Evolutionary conservation across 2,888 invertebrate genomes (phyloP), one percentile per base, ranked within the genome.

Genomic region (Malthinus flaveolus): DNA sequence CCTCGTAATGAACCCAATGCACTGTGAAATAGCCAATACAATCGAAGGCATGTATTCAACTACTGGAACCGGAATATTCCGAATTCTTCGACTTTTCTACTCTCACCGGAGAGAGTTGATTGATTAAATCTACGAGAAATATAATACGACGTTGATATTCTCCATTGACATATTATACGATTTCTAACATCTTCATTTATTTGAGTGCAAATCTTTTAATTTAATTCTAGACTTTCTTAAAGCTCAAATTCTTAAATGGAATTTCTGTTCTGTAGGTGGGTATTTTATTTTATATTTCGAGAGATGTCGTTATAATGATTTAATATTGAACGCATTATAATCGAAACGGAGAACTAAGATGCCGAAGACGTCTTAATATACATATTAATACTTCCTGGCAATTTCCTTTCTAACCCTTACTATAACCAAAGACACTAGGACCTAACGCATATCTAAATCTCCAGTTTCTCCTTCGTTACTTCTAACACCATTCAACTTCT

Each of bases 381-480:
- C 71, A 75, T 73, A 70, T 72, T 75, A 77, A 76, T 76, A 74
- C 74, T 73, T 74, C 74, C 75, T 75, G 73, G 73, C 76, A 77
- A 77, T 77, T 77, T 77, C 77, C 77, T 70, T 62, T 66, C 59
- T 67, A 67, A 67, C 69, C 63, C 62, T 62, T 63, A 37, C 56
- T 55, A n/a, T n/a, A 54, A 54, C 54, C 51, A 54, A 61, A 61
- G 63, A 66, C 46, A 56, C 49, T 44, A 56, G 52, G 52, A 5
- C 23, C 47, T 45, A 32, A 50, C 36, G 52, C 49, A 32, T 56
- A 50, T 60, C 31, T 53, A 60, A 60, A 55, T 60, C 60, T 56
- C 60, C 60, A 49, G 60, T 60, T 60, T 60, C 60, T 56, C 60
- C 56, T 47, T 60, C 56, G 48, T 50, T 54, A 54, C 59, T 55